These are phyloP conservation scores for Bombus balteatus DNA, from an alignment of 1,140 invertebrate species.

Conservation along the genomic window DNA sequence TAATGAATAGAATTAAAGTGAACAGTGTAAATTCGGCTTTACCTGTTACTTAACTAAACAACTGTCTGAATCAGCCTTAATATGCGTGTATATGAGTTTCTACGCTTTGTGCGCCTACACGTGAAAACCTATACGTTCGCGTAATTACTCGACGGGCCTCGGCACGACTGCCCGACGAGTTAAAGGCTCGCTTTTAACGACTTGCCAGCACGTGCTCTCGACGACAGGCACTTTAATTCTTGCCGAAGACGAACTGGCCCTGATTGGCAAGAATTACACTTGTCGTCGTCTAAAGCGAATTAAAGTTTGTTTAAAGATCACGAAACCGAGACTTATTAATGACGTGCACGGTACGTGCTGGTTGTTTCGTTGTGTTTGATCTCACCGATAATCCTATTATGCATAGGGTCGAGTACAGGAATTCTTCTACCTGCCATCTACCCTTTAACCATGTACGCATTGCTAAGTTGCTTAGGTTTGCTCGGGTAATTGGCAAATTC, in stretches of 20 bases:
- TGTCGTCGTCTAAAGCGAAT: conserved; percentile 41
- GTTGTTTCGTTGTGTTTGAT: background rate
- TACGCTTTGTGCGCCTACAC: background rate
- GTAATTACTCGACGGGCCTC: conserved; percentile 46
- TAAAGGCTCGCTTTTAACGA: conserved; percentile 55
- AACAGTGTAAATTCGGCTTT: background rate
- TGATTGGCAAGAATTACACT: conserved; percentile 58
- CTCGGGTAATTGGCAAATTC: background rate
- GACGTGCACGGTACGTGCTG: background rate
- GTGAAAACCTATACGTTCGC: background rate
- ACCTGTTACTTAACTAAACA: too few species aligned
- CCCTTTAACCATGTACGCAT: background rate
- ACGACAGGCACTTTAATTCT: conserved; percentile 56
- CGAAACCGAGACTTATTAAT: conserved; percentile 8
- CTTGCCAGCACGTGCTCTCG: conserved; percentile 58
- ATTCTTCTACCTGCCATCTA: background rate
- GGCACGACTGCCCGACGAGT: conserved; percentile 16
- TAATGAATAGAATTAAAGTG: too few species aligned
- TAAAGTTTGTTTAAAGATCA: conserved; percentile 29
- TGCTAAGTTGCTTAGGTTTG: background rate
- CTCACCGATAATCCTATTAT: background rate
- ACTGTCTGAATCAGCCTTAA: too few species aligned
- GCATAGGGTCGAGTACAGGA: background rate
- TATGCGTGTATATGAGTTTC: background rate
- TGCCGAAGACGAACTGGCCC: conserved; percentile 28